These are phyloP conservation scores for Rhagoletis zephyria DNA, from an alignment of 1,140 invertebrate species.

Conservation along the genomic window DNA sequence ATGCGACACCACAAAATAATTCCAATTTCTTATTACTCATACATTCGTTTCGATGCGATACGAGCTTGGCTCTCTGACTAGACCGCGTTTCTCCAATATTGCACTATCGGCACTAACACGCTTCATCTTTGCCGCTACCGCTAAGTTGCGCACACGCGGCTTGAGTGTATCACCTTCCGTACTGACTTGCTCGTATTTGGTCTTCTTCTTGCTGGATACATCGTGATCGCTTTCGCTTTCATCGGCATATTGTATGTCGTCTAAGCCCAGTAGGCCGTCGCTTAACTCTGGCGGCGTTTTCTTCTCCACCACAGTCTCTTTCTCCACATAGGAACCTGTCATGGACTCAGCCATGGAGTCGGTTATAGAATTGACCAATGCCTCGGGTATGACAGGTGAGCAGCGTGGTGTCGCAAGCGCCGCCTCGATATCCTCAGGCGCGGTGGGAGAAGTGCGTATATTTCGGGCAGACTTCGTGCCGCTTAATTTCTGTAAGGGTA, in stretches of 20 bases:
- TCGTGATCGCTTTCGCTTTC: conserved; percentile 69
- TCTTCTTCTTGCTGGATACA: conserved; percentile 1
- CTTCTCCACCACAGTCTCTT: conserved; percentile 75
- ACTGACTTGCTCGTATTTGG: background rate
- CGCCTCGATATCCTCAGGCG: conserved; percentile 45
- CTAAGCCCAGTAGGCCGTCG: conserved; percentile 71
- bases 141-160: background rate
- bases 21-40: conserved; percentile 50
- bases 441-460: conserved; percentile 39
- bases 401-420: background rate
- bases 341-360: conserved; percentile 59
- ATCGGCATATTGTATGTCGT: conserved; percentile 76
- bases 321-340: conserved; percentile 72
- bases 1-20: conserved; percentile 41
- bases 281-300: conserved; percentile 69
- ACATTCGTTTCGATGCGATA: conserved; percentile 48
- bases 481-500: conserved; percentile 48
- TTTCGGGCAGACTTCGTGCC: conserved; percentile 55
- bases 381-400: background rate
- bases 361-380: background rate
- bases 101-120: conserved; percentile 11
- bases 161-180: background rate
- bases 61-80: conserved; percentile 47
- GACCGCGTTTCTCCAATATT: conserved; percentile 43
- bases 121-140: background rate